These are phyloP conservation scores for Anticlea derivata DNA, from an alignment of 2,888 invertebrate species.

Conservation along the genomic window DNA sequence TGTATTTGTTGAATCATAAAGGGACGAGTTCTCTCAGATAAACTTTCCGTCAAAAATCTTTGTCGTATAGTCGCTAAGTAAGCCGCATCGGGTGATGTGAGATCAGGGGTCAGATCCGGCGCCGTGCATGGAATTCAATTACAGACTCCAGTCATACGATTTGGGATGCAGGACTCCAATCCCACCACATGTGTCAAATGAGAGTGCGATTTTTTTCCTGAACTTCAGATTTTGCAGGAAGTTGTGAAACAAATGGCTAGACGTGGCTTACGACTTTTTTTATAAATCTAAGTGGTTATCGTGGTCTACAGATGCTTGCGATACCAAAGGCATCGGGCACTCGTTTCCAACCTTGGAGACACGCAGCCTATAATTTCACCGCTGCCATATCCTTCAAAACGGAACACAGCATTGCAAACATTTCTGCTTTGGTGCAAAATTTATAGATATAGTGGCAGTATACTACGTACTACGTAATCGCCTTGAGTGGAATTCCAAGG, in stretches of 20 bases:
- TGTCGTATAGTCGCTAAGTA: background rate
- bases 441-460: too few species aligned
- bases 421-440: too few species aligned
- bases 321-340: too few species aligned
- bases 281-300: too few species aligned
- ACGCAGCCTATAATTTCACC: too few species aligned
- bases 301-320: background rate
- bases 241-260: background rate
- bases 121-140: constrained; percentile 73
- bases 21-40: too few species aligned
- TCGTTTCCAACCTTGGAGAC: too few species aligned
- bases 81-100: constrained; percentile 3
- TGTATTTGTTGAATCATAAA: too few species aligned
- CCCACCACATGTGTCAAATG: constrained; percentile 31
- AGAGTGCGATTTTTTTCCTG: constrained; percentile 24
- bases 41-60: background rate
- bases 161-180: constrained; percentile 47
- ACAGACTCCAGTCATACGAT: constrained; percentile 57
- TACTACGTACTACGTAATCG: too few species aligned
- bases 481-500: too few species aligned
- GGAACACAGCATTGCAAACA: too few species aligned
- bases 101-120: constrained; percentile 29
- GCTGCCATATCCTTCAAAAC: too few species aligned
- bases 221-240: constrained; percentile 17
- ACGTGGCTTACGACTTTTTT: background rate